phyloP scores from a whole-genome alignment of 2,888 invertebrate genomes.

The Plagodis dolabraria region DNA sequence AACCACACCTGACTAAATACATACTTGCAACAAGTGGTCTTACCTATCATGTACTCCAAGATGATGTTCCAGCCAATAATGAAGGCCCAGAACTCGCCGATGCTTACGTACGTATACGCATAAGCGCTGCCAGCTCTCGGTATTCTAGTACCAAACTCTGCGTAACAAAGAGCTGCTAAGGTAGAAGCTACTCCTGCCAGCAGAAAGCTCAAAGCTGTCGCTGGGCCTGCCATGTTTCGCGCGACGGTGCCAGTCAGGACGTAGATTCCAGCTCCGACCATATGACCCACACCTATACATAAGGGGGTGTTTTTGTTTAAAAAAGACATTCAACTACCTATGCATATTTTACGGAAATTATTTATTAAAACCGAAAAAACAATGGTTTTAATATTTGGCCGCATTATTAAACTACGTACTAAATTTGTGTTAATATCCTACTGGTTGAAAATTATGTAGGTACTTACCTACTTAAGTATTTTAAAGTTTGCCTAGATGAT shows the following conservation, averaged over 20 bases:
- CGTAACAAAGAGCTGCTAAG: slow-evolving; percentile 93
- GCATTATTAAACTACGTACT: no score
- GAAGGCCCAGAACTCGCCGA: slow-evolving; percentile 97
- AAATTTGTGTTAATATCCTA: no score
- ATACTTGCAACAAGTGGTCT: slow-evolving; percentile 24
- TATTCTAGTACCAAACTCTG: slow-evolving; percentile 94
- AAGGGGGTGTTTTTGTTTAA: not conserved
- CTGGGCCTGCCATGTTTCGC: slow-evolving; percentile 92
- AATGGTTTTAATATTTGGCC: no score
- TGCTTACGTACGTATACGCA: slow-evolving; percentile 96
- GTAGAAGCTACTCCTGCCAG: slow-evolving; percentile 92
- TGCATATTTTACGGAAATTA: no score
- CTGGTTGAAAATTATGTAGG: no score
- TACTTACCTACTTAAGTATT: no score
- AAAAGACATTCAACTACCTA: not conserved
- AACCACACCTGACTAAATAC: not conserved
- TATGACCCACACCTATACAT: slow-evolving; percentile 95
- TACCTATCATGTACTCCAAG: slow-evolving; percentile 94
- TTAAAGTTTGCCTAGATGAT: no score
- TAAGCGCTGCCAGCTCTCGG: slow-evolving; percentile 97
- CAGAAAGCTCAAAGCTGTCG: slow-evolving; percentile 87
- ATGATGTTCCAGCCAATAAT: slow-evolving; percentile 98
- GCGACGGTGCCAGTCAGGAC: slow-evolving; percentile 95
- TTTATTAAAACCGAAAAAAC: no score
- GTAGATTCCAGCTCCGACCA: slow-evolving; percentile 98